Evolutionary conservation across 2,888 invertebrate species (phyloP), one percentile per base, ranked within the genome.

Genomic region (Nymphalis c-album): DNA sequence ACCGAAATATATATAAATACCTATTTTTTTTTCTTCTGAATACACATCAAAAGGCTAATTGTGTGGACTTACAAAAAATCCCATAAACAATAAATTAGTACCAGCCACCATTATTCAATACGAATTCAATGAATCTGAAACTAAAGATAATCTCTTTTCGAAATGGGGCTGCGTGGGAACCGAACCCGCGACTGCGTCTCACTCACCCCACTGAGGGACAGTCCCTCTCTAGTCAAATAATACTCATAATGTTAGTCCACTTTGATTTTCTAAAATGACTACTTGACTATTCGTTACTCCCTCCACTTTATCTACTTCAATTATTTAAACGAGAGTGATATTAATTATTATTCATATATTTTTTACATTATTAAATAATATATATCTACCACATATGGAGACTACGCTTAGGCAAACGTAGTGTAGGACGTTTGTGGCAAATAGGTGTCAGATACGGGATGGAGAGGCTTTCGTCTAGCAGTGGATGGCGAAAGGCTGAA

Each of bases 161-260:
- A 66, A 70, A 58, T 68, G 72, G 76, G 75, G 73, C 47, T 63
- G 76, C 81, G 84, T 85, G 84, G 85, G 84, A 84, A 85, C 73
- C 70, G 58, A 58, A 55, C 61, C 60, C 40, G 61, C 58, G 60
- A 51, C 69, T 58, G 64, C 22, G 16, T 51, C 51, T 66, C 70
- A 78, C 79, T 71, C 78, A 77, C 48, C 60, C 69, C 67, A 58
- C 5, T 64, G 71, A 70, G 70, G 67, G 67, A 65, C 55, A 59
- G 31, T 35, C 64, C 69, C 71, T 73, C 60, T 46, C 22, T 40
- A 40, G 40, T 40, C 66, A 60, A 63, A 68, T 53, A 68, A 17
- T 35, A 31, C 60, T 13, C 47, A 48, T 60, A 60, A 50, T 61
- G 26, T 64, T 55, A 61, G 61, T 46, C 55, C 68, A 58, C 64